phyloP scores from a whole-genome alignment of 2,113 vertebrate species.

The Austrofundulus limnaeus region DNA sequence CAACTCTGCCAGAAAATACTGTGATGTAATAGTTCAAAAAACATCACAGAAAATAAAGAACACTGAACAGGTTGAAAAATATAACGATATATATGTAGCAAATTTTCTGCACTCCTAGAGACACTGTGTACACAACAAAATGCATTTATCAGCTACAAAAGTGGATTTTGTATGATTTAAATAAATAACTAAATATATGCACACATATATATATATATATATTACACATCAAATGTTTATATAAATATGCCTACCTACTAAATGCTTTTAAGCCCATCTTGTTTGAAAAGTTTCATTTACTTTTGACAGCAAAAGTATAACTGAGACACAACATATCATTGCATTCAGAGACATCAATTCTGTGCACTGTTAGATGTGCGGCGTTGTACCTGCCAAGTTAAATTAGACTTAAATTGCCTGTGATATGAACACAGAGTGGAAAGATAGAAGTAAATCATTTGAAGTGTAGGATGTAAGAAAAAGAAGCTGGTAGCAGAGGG shows the following conservation, averaged over 20 bases:
- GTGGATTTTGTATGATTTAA: no score
- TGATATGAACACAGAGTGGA: slow-evolving; percentile 38
- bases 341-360: slow-evolving; percentile 23
- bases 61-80: no score
- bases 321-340: slow-evolving; percentile 29
- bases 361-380: slow-evolving; percentile 33
- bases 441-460: slow-evolving; percentile 56
- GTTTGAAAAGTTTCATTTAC: slow-evolving; percentile 20
- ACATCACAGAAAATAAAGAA: no score
- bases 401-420: slow-evolving; percentile 47
- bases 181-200: neutral
- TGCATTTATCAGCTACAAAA: no score
- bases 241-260: neutral
- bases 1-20: no score
- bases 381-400: slow-evolving; percentile 43
- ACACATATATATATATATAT: neutral
- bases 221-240: no score
- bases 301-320: slow-evolving; percentile 18
- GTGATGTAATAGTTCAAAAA: no score
- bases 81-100: no score
- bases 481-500: slow-evolving; percentile 65
- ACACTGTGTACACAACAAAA: no score
- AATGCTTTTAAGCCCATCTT: neutral
- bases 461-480: slow-evolving; percentile 60
- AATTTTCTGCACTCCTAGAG: no score